phyloP scores from a whole-genome alignment of 2,888 invertebrate genomes.

The Drosophila prolongata region DNA sequence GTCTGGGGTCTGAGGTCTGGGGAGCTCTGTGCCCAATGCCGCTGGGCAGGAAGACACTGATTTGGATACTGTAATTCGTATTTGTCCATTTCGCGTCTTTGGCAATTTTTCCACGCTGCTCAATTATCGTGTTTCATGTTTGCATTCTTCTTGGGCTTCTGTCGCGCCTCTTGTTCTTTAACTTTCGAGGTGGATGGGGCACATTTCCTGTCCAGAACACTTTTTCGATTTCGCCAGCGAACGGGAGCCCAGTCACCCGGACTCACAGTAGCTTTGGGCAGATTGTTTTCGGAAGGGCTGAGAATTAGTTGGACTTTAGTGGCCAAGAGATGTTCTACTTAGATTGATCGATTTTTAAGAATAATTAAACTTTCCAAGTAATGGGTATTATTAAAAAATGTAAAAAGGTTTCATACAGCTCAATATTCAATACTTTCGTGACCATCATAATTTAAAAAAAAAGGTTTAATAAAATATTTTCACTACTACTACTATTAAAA shows the following conservation, averaged over 20 bases:
- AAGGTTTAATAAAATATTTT: too few species aligned
- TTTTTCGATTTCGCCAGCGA: constrained; percentile 63
- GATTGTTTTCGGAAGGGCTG: constrained; percentile 36
- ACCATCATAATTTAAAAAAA: too few species aligned
- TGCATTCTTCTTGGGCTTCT: constrained; percentile 69
- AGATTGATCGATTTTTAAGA: too few species aligned
- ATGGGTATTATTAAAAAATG: too few species aligned
- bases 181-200: constrained; percentile 37
- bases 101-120: constrained; percentile 80
- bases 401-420: too few species aligned
- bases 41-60: constrained; percentile 72
- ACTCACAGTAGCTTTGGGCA: constrained; percentile 61
- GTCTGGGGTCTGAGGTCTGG: too few species aligned
- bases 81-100: constrained; percentile 80
- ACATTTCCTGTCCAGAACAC: constrained; percentile 78
- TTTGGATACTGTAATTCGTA: constrained; percentile 81
- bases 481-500: too few species aligned
- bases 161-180: constrained; percentile 44
- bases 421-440: too few species aligned
- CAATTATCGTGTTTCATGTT: constrained; percentile 79
- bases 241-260: constrained; percentile 32
- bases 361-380: too few species aligned
- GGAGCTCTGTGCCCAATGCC: constrained; percentile 18
- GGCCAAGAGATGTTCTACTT: constrained; percentile 5
- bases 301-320: not conserved